Conservation (phyloP, 2,797 vertebrate species). For the Podarcis lilfordi region DNA sequence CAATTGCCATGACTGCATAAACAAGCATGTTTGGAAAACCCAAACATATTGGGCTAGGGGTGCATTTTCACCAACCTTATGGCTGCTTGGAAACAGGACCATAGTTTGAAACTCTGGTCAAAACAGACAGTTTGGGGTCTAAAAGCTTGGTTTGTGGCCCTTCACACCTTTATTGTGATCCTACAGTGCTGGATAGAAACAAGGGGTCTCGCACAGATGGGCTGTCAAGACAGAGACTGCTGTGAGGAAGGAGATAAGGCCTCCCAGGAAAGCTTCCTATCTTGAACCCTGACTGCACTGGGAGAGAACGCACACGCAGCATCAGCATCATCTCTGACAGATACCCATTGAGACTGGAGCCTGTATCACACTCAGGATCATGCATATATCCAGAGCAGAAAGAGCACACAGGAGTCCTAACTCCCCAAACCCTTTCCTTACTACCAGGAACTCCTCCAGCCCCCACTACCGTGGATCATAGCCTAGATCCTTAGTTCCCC, state of each 20-base stretch:
- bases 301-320: not conserved
- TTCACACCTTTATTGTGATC: conserved; percentile 2
- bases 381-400: not conserved
- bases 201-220: not conserved
- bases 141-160: not conserved
- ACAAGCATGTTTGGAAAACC: not conserved
- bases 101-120: conserved; percentile 10
- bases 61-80: conserved; percentile 20
- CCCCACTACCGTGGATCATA: not conserved
- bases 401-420: not conserved
- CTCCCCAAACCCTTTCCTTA: not conserved
- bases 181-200: conserved; percentile 7
- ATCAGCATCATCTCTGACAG: not conserved
- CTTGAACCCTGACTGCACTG: not conserved
- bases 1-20: conserved; percentile 23
- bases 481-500: not conserved
- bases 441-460: not conserved
- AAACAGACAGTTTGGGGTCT: conserved; percentile 1
- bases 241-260: not conserved
- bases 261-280: not conserved
- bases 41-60: conserved; percentile 8
- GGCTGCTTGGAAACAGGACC: conserved; percentile 10
- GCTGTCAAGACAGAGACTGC: not conserved
- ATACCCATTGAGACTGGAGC: not conserved
- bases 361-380: not conserved